Base-by-base conservation (phyloP, 2,113 vertebrate genomes). In the Bufo gargarizans region DNA sequence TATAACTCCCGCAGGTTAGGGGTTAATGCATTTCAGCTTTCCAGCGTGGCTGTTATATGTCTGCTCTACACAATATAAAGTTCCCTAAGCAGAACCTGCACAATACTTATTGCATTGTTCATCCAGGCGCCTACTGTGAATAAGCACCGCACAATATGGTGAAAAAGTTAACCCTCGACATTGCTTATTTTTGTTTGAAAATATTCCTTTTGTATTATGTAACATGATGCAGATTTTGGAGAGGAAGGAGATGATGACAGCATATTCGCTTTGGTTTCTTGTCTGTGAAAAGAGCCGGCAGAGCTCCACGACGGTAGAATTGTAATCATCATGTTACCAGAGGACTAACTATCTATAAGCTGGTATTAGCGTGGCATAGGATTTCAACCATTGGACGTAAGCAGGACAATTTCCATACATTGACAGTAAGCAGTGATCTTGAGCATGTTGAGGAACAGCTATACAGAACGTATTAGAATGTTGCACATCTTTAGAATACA, bases 21-120 rank as follows among this genome's bases (percentile, higher is more conserved):
- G 84, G 84, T 85, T 85, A 85, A 85, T 85, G 69, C 56, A 74
- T 72, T 74, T 47, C 83, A 76, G 55, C 53, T 85, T 76, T 76
- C 76, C 55, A 85, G 71, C 47, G 16, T 3, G 13, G 56, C 58
- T 45, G 56, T 55, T 77, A 65, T 65, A 86, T 7, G 47, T 63
- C 45, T 78, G 58, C 72, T 86, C 72, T 33, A 20, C 82, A 84
- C 72, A 86, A n/a, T 86, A 61, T 50, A n/a, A 50, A 77, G 53
- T 78, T 50, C 45, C 84, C 84, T 77, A 58, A 10, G 7, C 50
- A 13, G 7, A 49, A 82, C 22, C 19, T 53, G 74, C 50, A 65
- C 74, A 63, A 47, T 86, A 8, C 71, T 86, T 19, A 13, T 19
- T 63, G 11, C 45, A 65, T 77, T 45, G 65, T 82, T 86, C 58